Evolutionary conservation across 2,113 vertebrate genomes (phyloP).

Genomic region (Alligator mississippiensis): DNA sequence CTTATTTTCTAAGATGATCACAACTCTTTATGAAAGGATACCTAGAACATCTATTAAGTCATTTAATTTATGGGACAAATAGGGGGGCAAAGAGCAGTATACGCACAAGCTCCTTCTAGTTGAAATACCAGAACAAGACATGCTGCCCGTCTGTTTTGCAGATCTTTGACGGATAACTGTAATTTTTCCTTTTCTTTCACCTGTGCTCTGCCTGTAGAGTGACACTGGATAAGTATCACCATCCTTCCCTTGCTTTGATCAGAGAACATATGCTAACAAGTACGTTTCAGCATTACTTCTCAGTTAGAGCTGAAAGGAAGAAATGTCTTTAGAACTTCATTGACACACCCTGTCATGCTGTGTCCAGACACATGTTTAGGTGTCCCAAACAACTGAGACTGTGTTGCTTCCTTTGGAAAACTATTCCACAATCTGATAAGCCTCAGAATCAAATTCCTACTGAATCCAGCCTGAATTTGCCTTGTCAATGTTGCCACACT

Average conservation of each 20-base stretch:
- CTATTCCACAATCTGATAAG: not conserved
- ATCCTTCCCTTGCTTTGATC: not conserved
- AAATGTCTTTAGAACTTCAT: not conserved
- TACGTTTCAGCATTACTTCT: not conserved
- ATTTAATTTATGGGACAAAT: not conserved
- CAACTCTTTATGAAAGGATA: not conserved
- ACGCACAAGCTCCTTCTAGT: not conserved
- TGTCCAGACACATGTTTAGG: too few species aligned
- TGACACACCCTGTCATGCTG: not conserved
- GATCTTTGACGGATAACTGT: not conserved
- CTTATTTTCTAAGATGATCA: not conserved
- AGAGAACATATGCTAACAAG: not conserved
- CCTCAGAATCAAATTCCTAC: not conserved
- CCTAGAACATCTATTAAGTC: not conserved
- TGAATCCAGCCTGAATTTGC: not conserved
- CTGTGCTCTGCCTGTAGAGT: not conserved
- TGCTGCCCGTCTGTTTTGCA: accelerated
- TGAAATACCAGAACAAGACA: too few species aligned
- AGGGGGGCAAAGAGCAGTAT: not conserved
- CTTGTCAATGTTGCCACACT: not conserved
- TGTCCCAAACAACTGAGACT: too few species aligned
- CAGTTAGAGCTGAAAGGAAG: not conserved
- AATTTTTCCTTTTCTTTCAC: not conserved
- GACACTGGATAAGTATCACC: not conserved
- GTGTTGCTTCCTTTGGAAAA: not conserved